Evolutionary conservation across 2,888 invertebrate species (phyloP), one percentile per base, ranked within the genome.

Genomic region (Pocota personata): DNA sequence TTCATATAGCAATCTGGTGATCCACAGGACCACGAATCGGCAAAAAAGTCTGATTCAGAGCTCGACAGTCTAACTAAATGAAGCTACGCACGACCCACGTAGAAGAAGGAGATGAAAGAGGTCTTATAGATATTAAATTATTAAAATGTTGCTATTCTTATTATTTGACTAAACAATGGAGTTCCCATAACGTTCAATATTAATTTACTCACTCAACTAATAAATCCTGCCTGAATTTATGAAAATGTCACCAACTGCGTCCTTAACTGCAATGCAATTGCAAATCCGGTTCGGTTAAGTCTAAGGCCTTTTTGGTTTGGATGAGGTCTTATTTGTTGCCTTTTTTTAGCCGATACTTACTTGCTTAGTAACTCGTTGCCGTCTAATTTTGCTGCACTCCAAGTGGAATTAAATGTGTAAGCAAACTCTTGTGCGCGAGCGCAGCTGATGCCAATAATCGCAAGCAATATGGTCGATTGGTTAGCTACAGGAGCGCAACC

Each of bases 371-470:
- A 77, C 69, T 30, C 19, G 27, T 16, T 52, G 71, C 66, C 52
- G 30, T 86, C 82, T 86, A 86, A 86, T 82, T 86, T 77, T 72
- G 27, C 72, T 77, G 76, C 76, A 72, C 82, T 67, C 80, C 71
- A 24, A 82, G 60, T 43, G 35, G 46, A 62, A 72, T 48, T 46
- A 66, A 48, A 72, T 48, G 76, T 67, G 66, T 67, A 40, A 77
- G 73, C 37, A 57, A 40, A 35, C 62, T 55, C 16, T 58, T 69
- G 79, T 35, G 60, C 66, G 52, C 71, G 48, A 62, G 60, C 62
- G 71, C 80, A 84, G 84, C 84, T 84, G 84, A 84, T 76, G 64
- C 80, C 84, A 84, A 66, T 77, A 82, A 77, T 77, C 60, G 67
- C 86, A 71, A 58, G 40, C 82, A 86, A 82, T 82, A 86, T 86